A percentile compares a stretch with the other conserved stretches of the same genome.
phyloP scores from a whole-genome alignment of 2,888 invertebrate species.

The Diaphora mendica region DNA sequence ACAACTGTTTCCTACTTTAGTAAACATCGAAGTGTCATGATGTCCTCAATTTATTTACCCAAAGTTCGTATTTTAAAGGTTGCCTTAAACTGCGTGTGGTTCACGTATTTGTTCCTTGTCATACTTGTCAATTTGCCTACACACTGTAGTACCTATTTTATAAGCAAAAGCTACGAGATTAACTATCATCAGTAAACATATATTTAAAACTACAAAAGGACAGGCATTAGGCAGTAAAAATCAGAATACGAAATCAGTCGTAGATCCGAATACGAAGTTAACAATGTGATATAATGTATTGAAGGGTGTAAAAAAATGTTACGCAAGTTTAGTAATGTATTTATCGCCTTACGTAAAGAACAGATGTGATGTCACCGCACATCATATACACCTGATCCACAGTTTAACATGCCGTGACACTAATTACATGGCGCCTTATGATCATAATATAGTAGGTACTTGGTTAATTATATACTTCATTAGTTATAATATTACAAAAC shows the following conservation, averaged over 20 bases:
- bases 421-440: conserved; percentile 7
- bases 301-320: conserved; percentile 36
- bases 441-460: background rate
- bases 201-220: background rate
- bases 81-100: background rate
- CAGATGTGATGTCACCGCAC: conserved; percentile 29
- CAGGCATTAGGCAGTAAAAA: background rate
- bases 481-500: background rate
- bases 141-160: background rate
- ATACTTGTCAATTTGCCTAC: background rate
- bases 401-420: background rate
- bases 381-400: background rate
- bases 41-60: conserved; percentile 13
- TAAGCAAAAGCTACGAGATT: background rate
- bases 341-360: conserved; percentile 33
- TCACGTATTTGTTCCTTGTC: conserved; percentile 13
- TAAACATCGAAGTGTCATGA: conserved; percentile 26
- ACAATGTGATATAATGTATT: conserved; percentile 17
- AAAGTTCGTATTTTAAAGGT: background rate
- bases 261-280: conserved; percentile 10
- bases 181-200: background rate
- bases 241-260: background rate
- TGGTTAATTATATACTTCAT: background rate
- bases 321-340: conserved; percentile 29
- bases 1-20: conserved; percentile 29